These are phyloP conservation scores for Sigmodon hispidus DNA, from an alignment of 2,113 vertebrate genomes.

Conservation along the genomic window DNA sequence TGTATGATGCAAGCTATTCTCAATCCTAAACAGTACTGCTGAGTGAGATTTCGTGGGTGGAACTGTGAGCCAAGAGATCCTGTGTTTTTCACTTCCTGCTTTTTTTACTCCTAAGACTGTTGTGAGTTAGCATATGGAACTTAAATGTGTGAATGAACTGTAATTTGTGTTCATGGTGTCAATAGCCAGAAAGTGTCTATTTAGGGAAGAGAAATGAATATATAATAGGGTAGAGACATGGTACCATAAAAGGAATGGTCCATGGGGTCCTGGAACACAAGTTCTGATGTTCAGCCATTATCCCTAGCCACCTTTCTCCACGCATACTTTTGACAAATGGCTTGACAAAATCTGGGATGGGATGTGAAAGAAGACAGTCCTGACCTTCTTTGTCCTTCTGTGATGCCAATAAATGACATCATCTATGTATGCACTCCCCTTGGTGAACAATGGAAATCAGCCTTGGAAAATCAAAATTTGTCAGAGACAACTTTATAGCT, in stretches of 20 bases:
- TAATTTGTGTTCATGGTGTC: slow-evolving; percentile 46
- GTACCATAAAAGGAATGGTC: slow-evolving; percentile 1
- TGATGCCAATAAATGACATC: slow-evolving; percentile 57
- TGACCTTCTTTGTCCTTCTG: not conserved
- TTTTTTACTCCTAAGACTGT: slow-evolving; percentile 48
- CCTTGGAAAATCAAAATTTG: slow-evolving; percentile 21
- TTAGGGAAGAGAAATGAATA: not conserved
- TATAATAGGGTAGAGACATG: not conserved
- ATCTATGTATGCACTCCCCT: slow-evolving; percentile 10
- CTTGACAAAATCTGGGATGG: not conserved
- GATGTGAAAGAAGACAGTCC: not conserved
- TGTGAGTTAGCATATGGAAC: slow-evolving; percentile 69
- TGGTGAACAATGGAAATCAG: slow-evolving; percentile 54
- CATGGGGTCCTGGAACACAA: not conserved
- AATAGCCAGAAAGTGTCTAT: slow-evolving; percentile 44
- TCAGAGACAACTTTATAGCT: not conserved
- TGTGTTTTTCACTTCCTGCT: slow-evolving; percentile 34
- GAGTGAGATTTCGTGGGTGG: not conserved
- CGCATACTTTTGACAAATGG: not conserved
- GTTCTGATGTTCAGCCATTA: not conserved
- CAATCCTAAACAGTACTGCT: slow-evolving; percentile 42
- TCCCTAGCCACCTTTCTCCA: not conserved
- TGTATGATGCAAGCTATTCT: slow-evolving; percentile 60
- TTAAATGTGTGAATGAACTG: slow-evolving; percentile 66
- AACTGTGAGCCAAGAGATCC: not conserved